Percentiles rank a stretch among this genome's conserved stretches.
Conservation (phyloP, 2,888 invertebrate species). For the Leuctra nigra region DNA sequence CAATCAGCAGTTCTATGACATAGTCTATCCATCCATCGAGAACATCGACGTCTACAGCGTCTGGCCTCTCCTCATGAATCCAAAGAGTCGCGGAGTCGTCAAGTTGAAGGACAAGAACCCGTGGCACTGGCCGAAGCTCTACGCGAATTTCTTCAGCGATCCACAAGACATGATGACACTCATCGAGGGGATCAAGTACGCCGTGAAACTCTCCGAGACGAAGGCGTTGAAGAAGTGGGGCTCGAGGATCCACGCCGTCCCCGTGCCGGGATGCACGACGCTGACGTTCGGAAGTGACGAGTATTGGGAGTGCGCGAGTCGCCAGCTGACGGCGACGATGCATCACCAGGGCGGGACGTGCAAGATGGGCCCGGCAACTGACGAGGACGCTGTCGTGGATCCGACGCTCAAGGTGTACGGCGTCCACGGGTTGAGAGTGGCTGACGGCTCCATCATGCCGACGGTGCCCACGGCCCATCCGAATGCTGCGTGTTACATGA, state of each 20-base stretch:
- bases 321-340: conserved; percentile 82
- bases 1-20: conserved; percentile 51
- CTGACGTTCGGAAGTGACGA: conserved; percentile 66
- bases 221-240: conserved; percentile 75
- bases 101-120: conserved; percentile 48
- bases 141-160: conserved; percentile 51
- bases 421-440: conserved; percentile 67
- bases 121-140: conserved; percentile 50
- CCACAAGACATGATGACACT: conserved; percentile 57
- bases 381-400: conserved; percentile 75
- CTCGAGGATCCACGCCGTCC: conserved; percentile 63
- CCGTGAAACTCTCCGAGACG: conserved; percentile 55
- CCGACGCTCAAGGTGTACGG: conserved; percentile 67
- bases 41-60: conserved; percentile 57
- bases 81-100: conserved; percentile 47
- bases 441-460: conserved; percentile 86
- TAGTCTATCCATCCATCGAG: conserved; percentile 47
- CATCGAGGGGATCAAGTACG: conserved; percentile 59
- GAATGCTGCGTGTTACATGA: conserved; percentile 86
- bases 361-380: conserved; percentile 80
- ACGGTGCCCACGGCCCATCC: conserved; percentile 84
- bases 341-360: conserved; percentile 85
- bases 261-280: conserved; percentile 71
- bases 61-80: conserved; percentile 62
- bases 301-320: conserved; percentile 81